phyloP scores from a whole-genome alignment of 2,113 vertebrate species.

The Pseudorasbora parva region DNA sequence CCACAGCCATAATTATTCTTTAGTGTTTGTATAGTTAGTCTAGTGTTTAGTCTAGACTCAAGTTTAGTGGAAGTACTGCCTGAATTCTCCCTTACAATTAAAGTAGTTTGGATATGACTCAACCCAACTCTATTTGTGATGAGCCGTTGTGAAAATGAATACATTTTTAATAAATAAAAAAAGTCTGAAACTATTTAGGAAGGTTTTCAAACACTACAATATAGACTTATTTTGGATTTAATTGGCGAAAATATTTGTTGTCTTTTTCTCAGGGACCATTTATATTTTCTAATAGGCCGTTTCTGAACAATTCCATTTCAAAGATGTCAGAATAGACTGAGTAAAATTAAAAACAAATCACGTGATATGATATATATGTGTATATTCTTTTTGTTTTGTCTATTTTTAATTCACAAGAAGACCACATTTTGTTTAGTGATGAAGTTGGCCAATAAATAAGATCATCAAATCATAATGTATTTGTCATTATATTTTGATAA shows the following conservation, averaged over 20 bases:
- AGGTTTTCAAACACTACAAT: background rate
- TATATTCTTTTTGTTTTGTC: background rate
- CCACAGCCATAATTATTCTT: background rate
- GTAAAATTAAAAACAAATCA: background rate
- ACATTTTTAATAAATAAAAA: background rate
- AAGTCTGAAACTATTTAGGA: background rate
- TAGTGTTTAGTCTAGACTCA: constrained; percentile 30
- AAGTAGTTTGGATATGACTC: background rate
- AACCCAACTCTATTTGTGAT: background rate
- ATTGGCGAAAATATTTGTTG: background rate
- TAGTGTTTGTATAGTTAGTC: background rate
- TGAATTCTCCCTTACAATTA: background rate
- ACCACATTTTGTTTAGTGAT: background rate
- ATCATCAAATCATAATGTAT: background rate
- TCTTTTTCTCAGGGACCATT: constrained; percentile 32
- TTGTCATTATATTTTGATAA: background rate
- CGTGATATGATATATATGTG: background rate
- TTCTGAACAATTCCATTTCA: background rate
- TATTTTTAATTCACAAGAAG: background rate
- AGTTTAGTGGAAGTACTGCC: background rate
- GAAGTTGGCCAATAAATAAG: background rate
- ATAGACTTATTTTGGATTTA: background rate
- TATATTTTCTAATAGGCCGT: background rate
- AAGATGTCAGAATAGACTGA: background rate
- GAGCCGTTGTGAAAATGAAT: background rate